Conservation (phyloP, 2,797 vertebrate species). For the Xenops minutus region DNA sequence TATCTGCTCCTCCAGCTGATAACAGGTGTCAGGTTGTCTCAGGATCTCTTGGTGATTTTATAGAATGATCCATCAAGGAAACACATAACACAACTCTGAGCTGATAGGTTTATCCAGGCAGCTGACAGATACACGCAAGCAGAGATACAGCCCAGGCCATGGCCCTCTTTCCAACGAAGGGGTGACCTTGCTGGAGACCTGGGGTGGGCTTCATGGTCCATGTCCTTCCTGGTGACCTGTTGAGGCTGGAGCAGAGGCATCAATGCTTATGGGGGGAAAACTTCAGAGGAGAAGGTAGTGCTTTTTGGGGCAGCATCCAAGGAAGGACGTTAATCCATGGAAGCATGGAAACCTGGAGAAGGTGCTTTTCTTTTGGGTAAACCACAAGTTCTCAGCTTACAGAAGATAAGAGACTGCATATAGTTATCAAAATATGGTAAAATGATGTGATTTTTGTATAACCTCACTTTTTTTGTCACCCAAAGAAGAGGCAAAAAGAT, state of each 20-base stretch:
- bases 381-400: neutral
- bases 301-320: neutral
- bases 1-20: neutral
- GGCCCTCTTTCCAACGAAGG: fast-evolving
- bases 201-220: neutral
- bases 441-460: neutral
- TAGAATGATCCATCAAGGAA: neutral
- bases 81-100: neutral
- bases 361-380: neutral
- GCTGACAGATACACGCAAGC: neutral
- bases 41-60: neutral
- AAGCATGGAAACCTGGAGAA: neutral
- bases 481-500: neutral
- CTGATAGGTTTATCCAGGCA: neutral
- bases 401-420: neutral
- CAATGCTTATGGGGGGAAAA: neutral
- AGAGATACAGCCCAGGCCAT: neutral
- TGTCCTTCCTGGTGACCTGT: neutral
- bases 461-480: neutral
- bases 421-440: neutral
- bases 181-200: neutral
- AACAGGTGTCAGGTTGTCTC: neutral
- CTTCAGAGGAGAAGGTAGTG: neutral
- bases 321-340: neutral
- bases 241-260: neutral